A percentile compares a stretch with the other conserved stretches of the same genome.
Evolutionary conservation across 1,140 invertebrate species (phyloP).

Genomic region (Vanessa tameamea): DNA sequence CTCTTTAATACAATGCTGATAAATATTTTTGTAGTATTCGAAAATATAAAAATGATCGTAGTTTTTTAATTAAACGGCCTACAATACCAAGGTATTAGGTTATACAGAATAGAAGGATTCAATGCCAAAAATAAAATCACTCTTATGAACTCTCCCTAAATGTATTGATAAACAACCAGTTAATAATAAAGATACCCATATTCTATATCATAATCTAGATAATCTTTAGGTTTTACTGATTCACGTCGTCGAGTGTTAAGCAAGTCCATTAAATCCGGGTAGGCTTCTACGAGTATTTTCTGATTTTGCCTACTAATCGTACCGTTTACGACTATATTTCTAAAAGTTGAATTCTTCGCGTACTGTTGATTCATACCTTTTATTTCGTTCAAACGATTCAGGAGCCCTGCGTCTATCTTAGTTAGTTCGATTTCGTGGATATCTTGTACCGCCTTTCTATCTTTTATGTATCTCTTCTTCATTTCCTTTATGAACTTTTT

Average conservation of each 20-base stretch:
- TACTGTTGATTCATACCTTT: conserved; percentile 52
- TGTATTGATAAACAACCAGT: not conserved
- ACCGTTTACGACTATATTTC: conserved; percentile 60
- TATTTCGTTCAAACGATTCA: conserved; percentile 54
- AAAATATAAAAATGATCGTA: too few relatives aligned
- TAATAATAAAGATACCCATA: conserved; percentile 60
- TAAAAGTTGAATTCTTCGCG: conserved; percentile 58
- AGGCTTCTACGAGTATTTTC: conserved; percentile 49
- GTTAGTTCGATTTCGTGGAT: conserved; percentile 58
- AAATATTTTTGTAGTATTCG: too few relatives aligned
- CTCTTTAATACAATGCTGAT: too few relatives aligned
- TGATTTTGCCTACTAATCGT: conserved; percentile 47
- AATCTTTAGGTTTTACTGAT: conserved; percentile 32
- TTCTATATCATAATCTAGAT: conserved; percentile 62
- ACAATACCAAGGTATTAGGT: not conserved
- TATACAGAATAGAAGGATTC: not conserved
- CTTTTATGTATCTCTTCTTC: conserved; percentile 62
- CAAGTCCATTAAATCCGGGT: conserved; percentile 53
- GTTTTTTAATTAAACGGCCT: too few relatives aligned
- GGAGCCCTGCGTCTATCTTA: conserved; percentile 52
- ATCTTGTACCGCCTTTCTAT: conserved; percentile 55
- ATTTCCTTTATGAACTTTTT: conserved; percentile 64
- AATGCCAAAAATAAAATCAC: not conserved
- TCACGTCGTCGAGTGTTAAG: conserved; percentile 39
- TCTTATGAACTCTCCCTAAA: not conserved